phyloP scores from a whole-genome alignment of 2,888 invertebrate genomes.

The Rotaria macrura region DNA sequence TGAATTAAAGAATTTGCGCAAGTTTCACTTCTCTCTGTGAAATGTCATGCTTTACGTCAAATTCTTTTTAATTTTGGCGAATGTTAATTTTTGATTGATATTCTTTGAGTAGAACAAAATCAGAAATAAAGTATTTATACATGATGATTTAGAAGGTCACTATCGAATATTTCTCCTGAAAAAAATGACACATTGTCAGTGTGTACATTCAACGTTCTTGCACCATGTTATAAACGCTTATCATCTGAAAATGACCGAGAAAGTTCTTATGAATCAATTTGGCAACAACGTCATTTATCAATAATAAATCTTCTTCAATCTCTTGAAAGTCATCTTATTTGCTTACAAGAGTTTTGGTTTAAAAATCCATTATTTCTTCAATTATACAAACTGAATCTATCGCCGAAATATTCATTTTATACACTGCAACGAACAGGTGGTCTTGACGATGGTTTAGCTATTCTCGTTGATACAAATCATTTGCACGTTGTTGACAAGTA shows the following conservation, averaged over 20 bases:
- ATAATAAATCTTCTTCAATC: neutral
- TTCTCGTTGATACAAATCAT: neutral
- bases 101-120: no score
- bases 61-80: no score
- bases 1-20: no score
- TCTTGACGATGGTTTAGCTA: neutral
- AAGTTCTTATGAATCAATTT: neutral
- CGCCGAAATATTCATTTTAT: neutral
- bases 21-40: no score
- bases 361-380: neutral
- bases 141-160: neutral
- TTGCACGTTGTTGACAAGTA: neutral
- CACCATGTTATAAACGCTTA: constrained; percentile 4
- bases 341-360: neutral
- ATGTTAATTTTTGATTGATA: no score
- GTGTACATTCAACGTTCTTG: neutral
- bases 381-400: neutral
- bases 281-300: neutral
- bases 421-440: neutral
- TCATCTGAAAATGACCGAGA: neutral
- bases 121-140: no score
- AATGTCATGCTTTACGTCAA: no score
- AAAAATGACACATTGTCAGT: neutral
- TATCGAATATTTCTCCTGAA: neutral
- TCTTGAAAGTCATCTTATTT: neutral